Evolutionary conservation across 2,888 invertebrate species (phyloP).

Genomic region (Halictus quadricinctus): DNA sequence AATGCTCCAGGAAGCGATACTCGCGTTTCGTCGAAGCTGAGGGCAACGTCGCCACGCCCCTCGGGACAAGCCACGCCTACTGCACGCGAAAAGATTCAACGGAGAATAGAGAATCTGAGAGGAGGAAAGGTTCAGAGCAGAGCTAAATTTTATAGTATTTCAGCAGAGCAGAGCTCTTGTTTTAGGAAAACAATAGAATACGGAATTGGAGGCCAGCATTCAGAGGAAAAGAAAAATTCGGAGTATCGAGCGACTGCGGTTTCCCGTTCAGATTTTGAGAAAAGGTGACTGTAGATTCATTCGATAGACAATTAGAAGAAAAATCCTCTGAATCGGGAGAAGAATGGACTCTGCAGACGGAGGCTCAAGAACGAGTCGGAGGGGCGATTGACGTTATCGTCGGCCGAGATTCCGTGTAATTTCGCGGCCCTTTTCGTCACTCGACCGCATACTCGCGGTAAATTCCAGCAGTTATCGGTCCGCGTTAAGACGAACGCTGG

Average conservation of each 20-base stretch:
- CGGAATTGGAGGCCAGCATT: background rate
- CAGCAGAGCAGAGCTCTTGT: background rate
- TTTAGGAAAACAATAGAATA: background rate
- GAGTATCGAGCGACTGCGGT: too few relatives aligned
- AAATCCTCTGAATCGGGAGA: background rate
- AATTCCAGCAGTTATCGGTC: constrained; percentile 57
- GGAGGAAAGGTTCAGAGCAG: background rate
- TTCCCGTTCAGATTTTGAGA: too few relatives aligned
- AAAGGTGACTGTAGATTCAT: background rate
- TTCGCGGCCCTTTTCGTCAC: constrained; percentile 39
- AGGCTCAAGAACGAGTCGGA: background rate
- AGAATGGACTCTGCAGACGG: background rate
- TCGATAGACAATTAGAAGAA: background rate
- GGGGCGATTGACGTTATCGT: constrained; percentile 22
- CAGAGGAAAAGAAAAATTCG: too few relatives aligned
- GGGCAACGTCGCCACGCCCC: too few relatives aligned
- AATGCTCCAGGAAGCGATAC: too few relatives aligned
- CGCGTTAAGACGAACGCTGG: background rate
- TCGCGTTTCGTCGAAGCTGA: too few relatives aligned
- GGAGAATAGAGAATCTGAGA: too few relatives aligned
- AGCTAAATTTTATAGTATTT: background rate
- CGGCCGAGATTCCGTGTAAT: constrained; percentile 39
- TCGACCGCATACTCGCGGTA: constrained; percentile 31
- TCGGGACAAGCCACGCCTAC: too few relatives aligned
- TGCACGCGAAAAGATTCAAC: too few relatives aligned